These are phyloP conservation scores for Oreochromis aureus DNA, from an alignment of 2,113 vertebrate genomes.

Conservation along the genomic window DNA sequence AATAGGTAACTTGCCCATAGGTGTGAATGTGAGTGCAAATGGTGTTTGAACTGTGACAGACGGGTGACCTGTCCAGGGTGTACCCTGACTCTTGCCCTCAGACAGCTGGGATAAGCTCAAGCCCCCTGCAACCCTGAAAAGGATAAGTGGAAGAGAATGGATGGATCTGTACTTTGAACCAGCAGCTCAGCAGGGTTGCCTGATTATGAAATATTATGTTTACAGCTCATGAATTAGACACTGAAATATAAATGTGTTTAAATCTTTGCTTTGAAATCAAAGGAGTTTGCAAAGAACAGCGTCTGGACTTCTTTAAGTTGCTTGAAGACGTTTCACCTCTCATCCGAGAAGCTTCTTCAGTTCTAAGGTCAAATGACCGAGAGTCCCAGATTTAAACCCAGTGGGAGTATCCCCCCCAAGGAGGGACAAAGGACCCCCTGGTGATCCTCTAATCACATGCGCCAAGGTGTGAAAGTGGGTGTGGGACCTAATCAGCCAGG, in stretches of 20 bases:
- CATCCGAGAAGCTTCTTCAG: too few species aligned
- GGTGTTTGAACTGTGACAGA: not conserved
- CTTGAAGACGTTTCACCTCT: too few species aligned
- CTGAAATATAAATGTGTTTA: too few species aligned
- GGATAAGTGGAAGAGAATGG: not conserved
- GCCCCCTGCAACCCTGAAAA: not conserved
- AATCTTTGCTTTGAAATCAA: fast-evolving
- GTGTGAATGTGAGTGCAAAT: not conserved
- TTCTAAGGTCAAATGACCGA: too few species aligned
- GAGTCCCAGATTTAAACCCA: too few species aligned
- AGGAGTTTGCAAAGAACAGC: too few species aligned
- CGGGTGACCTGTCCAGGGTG: not conserved
- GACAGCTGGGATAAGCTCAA: not conserved
- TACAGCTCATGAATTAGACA: not conserved
- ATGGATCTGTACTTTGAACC: not conserved
- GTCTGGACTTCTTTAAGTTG: too few species aligned
- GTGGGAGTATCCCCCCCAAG: too few species aligned
- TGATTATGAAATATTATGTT: not conserved
- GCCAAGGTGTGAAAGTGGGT: too few species aligned
- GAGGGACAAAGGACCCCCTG: too few species aligned
- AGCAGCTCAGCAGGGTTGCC: not conserved
- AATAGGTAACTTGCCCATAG: not conserved
- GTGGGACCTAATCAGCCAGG: too few species aligned
- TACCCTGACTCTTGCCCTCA: not conserved
- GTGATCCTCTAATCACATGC: too few species aligned